Percentiles rank a stretch among this genome's conserved stretches.
Conservation (phyloP, 2,797 vertebrate genomes). For the Enteromius mattozi region DNA sequence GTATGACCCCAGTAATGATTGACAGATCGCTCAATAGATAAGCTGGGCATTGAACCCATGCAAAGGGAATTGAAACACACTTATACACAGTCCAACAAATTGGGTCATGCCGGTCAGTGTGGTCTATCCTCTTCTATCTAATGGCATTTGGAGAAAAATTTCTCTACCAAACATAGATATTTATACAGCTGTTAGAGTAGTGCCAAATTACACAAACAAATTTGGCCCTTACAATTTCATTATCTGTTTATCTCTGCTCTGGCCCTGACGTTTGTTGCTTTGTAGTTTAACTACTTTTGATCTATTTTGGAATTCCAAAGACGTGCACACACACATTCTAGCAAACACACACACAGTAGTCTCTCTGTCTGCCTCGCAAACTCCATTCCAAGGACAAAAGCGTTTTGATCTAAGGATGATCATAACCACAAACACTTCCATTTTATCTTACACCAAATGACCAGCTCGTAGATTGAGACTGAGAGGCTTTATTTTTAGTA, state of each 20-base stretch:
- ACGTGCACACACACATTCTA: neutral
- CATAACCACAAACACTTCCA: constrained; percentile 11
- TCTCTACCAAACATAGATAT: constrained; percentile 53
- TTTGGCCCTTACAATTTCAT: constrained; percentile 48
- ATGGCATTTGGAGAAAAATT: constrained; percentile 46
- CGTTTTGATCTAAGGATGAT: constrained; percentile 17
- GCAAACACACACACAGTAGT: constrained; percentile 30
- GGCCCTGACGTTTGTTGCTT: neutral
- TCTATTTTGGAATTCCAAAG: constrained; percentile 28
- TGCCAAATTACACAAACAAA: constrained; percentile 60
- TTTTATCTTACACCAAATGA: constrained; percentile 2
- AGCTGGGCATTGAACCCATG: constrained; percentile 54
- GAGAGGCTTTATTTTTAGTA: constrained; percentile 14
- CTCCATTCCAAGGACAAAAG: constrained; percentile 22
- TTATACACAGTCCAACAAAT: constrained; percentile 6
- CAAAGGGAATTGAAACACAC: constrained; percentile 27
- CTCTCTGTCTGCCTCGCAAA: constrained; percentile 14
- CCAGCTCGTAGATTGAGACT: neutral
- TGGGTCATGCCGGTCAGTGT: constrained; percentile 34
- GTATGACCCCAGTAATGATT: constrained; percentile 66
- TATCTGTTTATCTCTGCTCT: constrained; percentile 7
- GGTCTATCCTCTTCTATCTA: constrained; percentile 41
- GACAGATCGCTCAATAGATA: constrained; percentile 62
- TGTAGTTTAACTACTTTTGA: constrained; percentile 11
- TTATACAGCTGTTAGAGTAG: constrained; percentile 28